Conservation (phyloP, 2,113 vertebrate species). For the Aleadryas rufinucha region DNA sequence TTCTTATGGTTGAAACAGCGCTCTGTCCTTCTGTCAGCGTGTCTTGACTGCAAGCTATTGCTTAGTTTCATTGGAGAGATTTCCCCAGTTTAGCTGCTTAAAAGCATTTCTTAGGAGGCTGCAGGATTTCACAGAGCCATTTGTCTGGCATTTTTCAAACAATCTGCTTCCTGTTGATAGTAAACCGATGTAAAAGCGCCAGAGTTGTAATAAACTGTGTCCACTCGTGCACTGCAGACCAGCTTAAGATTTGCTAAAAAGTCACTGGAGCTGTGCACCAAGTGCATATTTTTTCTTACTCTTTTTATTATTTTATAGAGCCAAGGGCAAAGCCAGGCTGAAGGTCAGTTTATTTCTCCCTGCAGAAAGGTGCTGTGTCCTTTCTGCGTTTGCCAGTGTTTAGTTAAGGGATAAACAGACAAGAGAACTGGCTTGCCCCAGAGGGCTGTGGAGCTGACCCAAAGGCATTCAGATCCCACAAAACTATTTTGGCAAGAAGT, state of each 20-base stretch:
- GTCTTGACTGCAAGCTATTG: background rate
- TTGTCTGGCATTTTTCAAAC: constrained; percentile 53
- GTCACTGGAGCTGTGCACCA: background rate
- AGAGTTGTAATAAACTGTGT: constrained; percentile 2
- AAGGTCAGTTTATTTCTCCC: constrained; percentile 7
- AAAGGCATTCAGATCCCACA: background rate
- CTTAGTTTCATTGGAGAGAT: constrained; percentile 4
- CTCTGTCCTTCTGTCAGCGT: background rate
- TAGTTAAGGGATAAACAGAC: constrained; percentile 14
- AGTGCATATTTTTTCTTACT: background rate
- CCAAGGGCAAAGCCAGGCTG: background rate
- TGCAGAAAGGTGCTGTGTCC: background rate
- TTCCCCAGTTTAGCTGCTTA: constrained; percentile 17
- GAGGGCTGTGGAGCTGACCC: background rate
- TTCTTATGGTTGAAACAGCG: background rate
- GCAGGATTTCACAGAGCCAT: constrained; percentile 4
- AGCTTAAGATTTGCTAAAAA: background rate
- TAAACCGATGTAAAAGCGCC: constrained; percentile 20
- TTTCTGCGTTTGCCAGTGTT: background rate
- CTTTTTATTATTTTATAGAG: background rate
- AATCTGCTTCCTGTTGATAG: constrained; percentile 43
- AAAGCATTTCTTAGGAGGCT: constrained; percentile 47
- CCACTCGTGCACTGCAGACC: background rate
- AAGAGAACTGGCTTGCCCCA: background rate
- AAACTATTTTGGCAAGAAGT: background rate